phyloP scores from a whole-genome alignment of 2,888 invertebrate genomes.

The Heliothis peltigera region DNA sequence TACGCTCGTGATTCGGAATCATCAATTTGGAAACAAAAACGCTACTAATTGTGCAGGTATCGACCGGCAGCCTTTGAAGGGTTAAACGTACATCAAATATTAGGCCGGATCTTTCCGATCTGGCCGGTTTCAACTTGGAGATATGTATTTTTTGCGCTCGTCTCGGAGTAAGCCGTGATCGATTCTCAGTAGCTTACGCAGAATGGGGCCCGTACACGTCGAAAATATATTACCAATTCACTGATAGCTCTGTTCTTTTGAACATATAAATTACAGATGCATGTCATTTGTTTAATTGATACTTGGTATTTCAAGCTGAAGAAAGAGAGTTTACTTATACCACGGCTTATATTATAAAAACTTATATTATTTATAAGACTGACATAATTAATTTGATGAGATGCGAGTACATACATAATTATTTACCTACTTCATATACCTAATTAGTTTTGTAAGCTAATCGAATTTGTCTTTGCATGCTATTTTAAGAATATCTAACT shows the following conservation, averaged over 20 bases:
- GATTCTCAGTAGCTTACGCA: conserved; percentile 71
- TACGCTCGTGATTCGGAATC: conserved; percentile 51
- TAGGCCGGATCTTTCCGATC: conserved; percentile 61
- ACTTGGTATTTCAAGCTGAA: conserved; percentile 1
- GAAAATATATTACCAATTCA: conserved; percentile 65
- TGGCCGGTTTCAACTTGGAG: conserved; percentile 65
- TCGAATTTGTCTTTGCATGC: conserved; percentile 23
- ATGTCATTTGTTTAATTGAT: conserved; percentile 9
- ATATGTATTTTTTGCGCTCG: conserved; percentile 68
- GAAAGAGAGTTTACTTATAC: background rate
- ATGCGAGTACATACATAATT: too few species aligned
- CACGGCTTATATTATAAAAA: too few species aligned
- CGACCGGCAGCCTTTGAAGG: conserved; percentile 62
- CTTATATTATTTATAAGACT: background rate
- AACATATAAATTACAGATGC: conserved; percentile 20
- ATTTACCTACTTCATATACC: too few species aligned
- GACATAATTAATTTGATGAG: too few species aligned
- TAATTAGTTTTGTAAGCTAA: conserved; percentile 45
- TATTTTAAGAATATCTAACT: conserved; percentile 49
- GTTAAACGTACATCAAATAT: conserved; percentile 62
- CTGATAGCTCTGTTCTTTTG: conserved; percentile 61
- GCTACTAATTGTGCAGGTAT: conserved; percentile 65
- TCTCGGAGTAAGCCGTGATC: conserved; percentile 67
- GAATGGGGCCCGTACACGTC: conserved; percentile 56
- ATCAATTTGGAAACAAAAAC: conserved; percentile 63